Evolutionary conservation across 2,113 vertebrate species (phyloP).

Genomic region (Hypocryptadius cinnamomeus): DNA sequence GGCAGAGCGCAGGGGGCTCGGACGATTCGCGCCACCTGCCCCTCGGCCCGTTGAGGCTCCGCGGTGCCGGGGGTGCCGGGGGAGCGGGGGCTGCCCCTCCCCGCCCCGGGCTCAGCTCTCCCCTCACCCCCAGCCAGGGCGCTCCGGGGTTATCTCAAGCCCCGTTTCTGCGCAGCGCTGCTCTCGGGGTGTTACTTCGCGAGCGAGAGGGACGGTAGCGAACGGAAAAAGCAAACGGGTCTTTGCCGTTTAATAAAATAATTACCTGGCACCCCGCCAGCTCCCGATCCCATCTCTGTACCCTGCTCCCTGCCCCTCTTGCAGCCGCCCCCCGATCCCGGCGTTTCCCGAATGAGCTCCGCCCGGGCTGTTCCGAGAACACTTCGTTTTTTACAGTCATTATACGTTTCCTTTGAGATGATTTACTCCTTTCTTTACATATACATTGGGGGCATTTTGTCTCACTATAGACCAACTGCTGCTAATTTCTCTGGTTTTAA

Average conservation of each 20-base stretch:
- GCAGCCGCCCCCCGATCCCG: no score
- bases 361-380: neutral
- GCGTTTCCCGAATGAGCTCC: neutral
- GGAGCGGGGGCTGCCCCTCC: neutral
- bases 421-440: slow-evolving; percentile 11
- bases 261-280: neutral
- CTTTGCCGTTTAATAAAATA: neutral
- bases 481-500: slow-evolving; percentile 53
- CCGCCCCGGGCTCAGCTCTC: neutral
- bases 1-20: neutral
- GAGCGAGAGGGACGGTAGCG: neutral
- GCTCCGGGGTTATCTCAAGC: neutral
- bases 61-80: neutral
- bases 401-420: neutral
- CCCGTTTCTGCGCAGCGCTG: neutral
- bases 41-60: accelerated
- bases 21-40: neutral
- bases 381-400: neutral
- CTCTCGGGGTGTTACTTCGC: neutral
- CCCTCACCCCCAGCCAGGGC: neutral
- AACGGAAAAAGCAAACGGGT: neutral
- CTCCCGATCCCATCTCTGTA: no score
- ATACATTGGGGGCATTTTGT: slow-evolving; percentile 3
- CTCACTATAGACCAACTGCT: slow-evolving; percentile 46
- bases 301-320: neutral